Evolutionary conservation across 2,797 vertebrate genomes (phyloP).

Genomic region (Microctenopoma lineatum): DNA sequence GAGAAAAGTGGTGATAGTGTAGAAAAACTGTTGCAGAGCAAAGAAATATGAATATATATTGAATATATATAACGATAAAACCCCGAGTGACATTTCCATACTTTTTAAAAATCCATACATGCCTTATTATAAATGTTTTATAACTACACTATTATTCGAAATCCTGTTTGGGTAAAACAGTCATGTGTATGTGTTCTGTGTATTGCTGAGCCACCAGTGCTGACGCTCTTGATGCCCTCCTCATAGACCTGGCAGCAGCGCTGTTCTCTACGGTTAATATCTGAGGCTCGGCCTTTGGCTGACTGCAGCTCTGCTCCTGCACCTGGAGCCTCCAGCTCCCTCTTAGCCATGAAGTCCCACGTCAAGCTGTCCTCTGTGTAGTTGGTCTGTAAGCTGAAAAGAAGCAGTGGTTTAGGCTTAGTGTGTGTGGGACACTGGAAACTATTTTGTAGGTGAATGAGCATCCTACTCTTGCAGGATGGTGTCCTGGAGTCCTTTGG

Average conservation of each 20-base stretch:
- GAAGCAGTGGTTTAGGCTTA: background rate
- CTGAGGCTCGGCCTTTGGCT: conserved; percentile 83
- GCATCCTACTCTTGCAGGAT: conserved; percentile 90
- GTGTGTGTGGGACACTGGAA: too few species aligned
- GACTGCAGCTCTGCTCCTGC: conserved; percentile 74
- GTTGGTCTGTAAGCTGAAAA: conserved; percentile 85
- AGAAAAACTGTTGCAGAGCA: too few species aligned
- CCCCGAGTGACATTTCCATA: too few species aligned
- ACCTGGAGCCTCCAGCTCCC: conserved; percentile 85
- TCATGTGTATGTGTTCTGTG: background rate
- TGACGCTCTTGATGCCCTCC: conserved; percentile 85
- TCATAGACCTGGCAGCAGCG: conserved; percentile 91
- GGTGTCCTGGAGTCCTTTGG: conserved; percentile 89
- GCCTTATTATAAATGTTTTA: too few species aligned
- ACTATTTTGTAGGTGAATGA: background rate
- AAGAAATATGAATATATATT: too few species aligned
- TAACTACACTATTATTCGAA: too few species aligned
- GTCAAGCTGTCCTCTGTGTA: conserved; percentile 86
- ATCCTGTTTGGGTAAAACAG: background rate
- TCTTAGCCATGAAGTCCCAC: conserved; percentile 94
- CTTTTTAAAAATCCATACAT: too few species aligned
- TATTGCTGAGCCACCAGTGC: conserved; percentile 82
- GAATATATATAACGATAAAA: too few species aligned
- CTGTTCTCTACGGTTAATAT: conserved; percentile 85
- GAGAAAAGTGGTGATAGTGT: too few species aligned